A percentile compares a stretch with the other conserved stretches of the same genome.
These are phyloP conservation scores for Bufo bufo DNA, from an alignment of 2,113 vertebrate genomes.

Conservation along the genomic window DNA sequence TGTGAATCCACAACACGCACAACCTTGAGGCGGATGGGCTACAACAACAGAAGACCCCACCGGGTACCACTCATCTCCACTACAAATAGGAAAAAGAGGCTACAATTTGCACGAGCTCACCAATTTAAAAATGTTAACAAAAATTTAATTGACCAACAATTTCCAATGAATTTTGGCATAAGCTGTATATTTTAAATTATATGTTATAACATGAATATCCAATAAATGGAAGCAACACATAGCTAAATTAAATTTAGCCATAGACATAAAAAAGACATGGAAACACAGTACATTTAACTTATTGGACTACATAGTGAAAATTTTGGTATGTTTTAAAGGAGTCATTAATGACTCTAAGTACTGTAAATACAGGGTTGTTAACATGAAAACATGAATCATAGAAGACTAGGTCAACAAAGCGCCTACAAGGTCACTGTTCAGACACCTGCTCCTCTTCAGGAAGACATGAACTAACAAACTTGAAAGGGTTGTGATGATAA, in stretches of 20 bases:
- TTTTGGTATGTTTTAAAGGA: conserved; percentile 52
- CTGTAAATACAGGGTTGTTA: conserved; percentile 56
- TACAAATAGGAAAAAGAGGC: no score
- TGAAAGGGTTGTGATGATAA: conserved; percentile 54
- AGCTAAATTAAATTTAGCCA: background rate
- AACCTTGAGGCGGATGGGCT: no score
- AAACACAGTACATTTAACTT: conserved; percentile 52
- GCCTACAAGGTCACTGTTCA: conserved; percentile 66
- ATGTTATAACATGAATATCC: no score
- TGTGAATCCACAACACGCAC: no score
- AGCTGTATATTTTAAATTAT: no score
- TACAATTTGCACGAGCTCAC: no score
- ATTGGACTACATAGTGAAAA: conserved; percentile 21
- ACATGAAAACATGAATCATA: conserved; percentile 62
- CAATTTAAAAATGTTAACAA: no score
- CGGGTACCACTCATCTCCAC: no score
- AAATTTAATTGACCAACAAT: no score
- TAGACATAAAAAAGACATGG: background rate
- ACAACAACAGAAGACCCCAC: no score
- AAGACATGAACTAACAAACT: conserved; percentile 61
- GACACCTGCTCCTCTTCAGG: conserved; percentile 64
- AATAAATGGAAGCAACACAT: no score
- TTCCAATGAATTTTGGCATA: no score
- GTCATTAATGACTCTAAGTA: conserved; percentile 41
- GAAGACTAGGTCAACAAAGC: conserved; percentile 68